Evolutionary conservation across 2,113 vertebrate genomes (phyloP), one percentile per base, ranked within the genome.

Genomic region (rabbit (Oryctolagus cuniculus)): DNA sequence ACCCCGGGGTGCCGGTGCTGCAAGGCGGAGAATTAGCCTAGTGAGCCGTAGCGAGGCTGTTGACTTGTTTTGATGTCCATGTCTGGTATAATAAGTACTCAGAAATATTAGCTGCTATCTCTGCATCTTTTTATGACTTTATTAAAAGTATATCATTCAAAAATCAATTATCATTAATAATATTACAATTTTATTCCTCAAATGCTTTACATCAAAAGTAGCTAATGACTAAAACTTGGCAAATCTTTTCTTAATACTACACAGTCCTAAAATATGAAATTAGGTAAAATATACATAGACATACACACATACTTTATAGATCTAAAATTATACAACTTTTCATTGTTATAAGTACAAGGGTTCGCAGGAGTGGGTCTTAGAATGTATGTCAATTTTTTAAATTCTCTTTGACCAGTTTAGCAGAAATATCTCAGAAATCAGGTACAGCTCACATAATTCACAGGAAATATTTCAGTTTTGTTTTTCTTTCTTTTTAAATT

Each of bases 91-190:
- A 89, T 96, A 95, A 97, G 75, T 93, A 95, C 91, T 97, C 93
- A 94, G n/a, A 79, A 73, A 84, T 51, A 38, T 77, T 89, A 79
- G 8, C n/a, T 88, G 89, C 72, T 96, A 86, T 96, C 74, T 96
- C 82, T 95, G 79, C 16, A 3, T 96, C 90, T 70, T 97, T 97
- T 89, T 90, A 91, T 97, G 36, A 97, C 72, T 81, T 87, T 97
- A 49, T 97, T 97, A 87, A 93, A 91, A 89, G 49, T 77, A 61
- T 96, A 93, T 90, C 38, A 29, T 81, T 97, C 95, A 96, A 96
- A 82, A 97, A 91, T 91, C 49, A 96, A 95, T 0, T 1, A 81
- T 94, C 83, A 89, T 2, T 79, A 92, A 88, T 96, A 96, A 94
- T 73, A 95, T 97, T 97, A 44, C 96, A 97, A 96, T 84, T 90